Evolutionary conservation across 2,797 vertebrate species (phyloP).

Genomic region (Oophaga sylvatica): DNA sequence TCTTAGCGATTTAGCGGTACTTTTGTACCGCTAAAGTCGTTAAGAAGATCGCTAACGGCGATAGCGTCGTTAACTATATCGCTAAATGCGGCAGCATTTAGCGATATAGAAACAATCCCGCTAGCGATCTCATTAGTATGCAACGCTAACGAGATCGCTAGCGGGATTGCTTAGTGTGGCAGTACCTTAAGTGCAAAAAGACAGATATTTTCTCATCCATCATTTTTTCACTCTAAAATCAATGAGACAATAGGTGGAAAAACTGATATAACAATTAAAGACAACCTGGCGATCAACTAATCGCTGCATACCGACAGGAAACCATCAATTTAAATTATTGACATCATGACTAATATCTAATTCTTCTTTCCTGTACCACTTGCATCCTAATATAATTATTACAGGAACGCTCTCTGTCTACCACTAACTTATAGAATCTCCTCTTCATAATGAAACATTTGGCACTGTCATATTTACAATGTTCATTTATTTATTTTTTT

Average conservation of each 20-base stretch:
- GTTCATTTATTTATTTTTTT: slow-evolving; percentile 2
- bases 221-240: background rate
- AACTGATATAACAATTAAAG: background rate
- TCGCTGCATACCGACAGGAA: background rate
- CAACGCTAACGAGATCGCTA: too few species aligned
- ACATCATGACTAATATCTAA: background rate
- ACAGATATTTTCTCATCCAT: background rate
- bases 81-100: too few species aligned
- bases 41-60: too few species aligned
- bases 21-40: too few species aligned
- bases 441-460: background rate
- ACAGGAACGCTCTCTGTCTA: background rate
- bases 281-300: too few species aligned
- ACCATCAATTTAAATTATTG: background rate
- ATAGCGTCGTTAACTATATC: too few species aligned
- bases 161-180: too few species aligned
- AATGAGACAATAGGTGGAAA: background rate
- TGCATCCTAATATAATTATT: background rate
- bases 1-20: too few species aligned
- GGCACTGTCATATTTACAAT: background rate
- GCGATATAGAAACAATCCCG: too few species aligned
- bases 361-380: background rate
- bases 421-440: background rate
- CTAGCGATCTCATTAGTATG: too few species aligned
- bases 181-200: too few species aligned